Evolutionary conservation across 2,113 vertebrate genomes (phyloP).

Genomic region (Plestiodon gilberti): DNA sequence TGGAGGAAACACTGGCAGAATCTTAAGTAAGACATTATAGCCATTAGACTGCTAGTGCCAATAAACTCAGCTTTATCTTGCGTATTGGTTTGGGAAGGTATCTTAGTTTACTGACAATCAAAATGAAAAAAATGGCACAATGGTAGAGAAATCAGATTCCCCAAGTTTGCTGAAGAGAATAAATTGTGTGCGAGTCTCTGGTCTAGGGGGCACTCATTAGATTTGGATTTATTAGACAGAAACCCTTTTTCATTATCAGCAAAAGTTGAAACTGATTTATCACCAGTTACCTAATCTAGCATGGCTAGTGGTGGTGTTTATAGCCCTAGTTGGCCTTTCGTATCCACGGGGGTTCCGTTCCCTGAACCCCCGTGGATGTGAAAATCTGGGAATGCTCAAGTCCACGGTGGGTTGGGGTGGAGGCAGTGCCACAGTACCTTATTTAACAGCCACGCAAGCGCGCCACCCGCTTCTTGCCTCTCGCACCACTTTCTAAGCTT

Average conservation of each 20-base stretch:
- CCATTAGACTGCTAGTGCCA: not conserved
- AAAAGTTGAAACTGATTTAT: not conserved
- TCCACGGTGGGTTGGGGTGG: no score
- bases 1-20: not conserved
- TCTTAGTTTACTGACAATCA: not conserved
- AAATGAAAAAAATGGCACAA: not conserved
- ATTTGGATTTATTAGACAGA: not conserved
- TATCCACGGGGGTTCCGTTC: no score
- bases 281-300: not conserved
- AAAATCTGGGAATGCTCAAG: no score
- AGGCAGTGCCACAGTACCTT: no score
- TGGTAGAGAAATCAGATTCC: not conserved
- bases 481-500: no score
- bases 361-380: no score
- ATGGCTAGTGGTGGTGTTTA: not conserved
- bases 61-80: not conserved
- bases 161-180: not conserved
- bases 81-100: not conserved
- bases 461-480: no score
- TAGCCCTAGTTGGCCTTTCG: not conserved
- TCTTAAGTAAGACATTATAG: conserved; percentile 3
- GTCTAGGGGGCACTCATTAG: not conserved
- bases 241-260: not conserved
- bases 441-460: no score
- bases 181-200: not conserved